Base-by-base conservation (phyloP, 2,113 vertebrate genomes). In the Sorex araneus region DNA sequence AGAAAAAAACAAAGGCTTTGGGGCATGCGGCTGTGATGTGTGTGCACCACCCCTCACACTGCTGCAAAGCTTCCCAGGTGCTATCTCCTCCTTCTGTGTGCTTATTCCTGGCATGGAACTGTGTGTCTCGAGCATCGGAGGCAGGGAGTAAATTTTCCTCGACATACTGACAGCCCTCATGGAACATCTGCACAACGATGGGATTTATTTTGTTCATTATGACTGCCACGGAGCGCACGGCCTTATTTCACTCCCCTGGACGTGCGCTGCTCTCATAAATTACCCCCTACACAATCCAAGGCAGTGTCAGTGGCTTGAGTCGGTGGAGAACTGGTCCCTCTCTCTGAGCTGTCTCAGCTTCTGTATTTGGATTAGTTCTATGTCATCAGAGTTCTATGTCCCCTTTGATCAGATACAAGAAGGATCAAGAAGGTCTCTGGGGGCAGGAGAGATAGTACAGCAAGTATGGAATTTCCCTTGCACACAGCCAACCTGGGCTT, bases 171-270 rank as follows among this genome's bases (percentile, higher is more conserved):
- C 80, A 92, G 84, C 90, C 95, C 96, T 96, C 18, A 1, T 76
- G 94, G 94, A 93, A 66, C 96, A 96, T 97, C 94, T 97, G 75
- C 93, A 93, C 94, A 93, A 96, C 93, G 97, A 97, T 75, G 97
- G 97, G 92, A 96, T 97, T 96, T 97, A 97, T 97, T 97, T 96
- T 71, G 78, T 96, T 98, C 89, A 85, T 98, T 96, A 95, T 84
- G 96, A 94, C 94, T 96, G 94, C 94, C 1, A 82, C 71, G 71
- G 57, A 94, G 73, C 94, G 23, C 78, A 40, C 40, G 87, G 69
- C 96, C 97, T 97, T 97, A 97, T 97, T 97, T 97, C 96, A 94
- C 86, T 96, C 93, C 91, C 79, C 71, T 90, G 95, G 97, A 94
- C 90, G 94, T 83, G 96, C 96, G 97, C 95, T 89, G 93, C 96